Percentiles rank a stretch among this genome's conserved stretches.
Conservation (phyloP, 2,888 invertebrate genomes). For the Cristatella mucedo region DNA sequence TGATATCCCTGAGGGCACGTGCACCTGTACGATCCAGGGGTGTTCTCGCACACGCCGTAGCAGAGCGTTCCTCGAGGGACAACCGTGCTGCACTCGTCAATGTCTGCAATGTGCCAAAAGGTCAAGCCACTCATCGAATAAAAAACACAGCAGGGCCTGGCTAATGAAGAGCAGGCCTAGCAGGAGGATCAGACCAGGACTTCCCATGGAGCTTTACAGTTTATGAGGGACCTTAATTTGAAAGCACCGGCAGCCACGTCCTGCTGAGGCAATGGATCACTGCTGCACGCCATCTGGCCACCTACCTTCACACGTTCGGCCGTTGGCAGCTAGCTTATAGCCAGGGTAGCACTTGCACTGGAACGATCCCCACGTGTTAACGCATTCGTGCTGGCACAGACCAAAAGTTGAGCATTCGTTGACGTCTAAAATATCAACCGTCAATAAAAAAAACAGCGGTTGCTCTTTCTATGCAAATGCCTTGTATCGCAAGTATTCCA, state of each 20-base stretch:
- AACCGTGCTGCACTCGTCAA: slow-evolving; percentile 69
- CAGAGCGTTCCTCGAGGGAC: slow-evolving; percentile 50
- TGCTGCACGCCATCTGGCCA: background rate
- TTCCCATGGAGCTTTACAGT: background rate
- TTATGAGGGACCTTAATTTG: too few relatives aligned
- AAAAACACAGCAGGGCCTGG: too few relatives aligned
- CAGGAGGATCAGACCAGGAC: slow-evolving; percentile 33
- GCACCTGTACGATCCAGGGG: slow-evolving; percentile 56
- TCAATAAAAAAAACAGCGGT: too few relatives aligned
- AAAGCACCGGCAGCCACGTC: too few relatives aligned
- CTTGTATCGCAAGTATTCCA: too few relatives aligned
- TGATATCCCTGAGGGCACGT: slow-evolving; percentile 31
- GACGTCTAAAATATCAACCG: slow-evolving; percentile 47
- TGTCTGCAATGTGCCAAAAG: slow-evolving; percentile 47
- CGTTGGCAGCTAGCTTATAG: slow-evolving; percentile 57
- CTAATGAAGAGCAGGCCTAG: too few relatives aligned
- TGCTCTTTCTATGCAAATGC: too few relatives aligned
- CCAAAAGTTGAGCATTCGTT: slow-evolving; percentile 49
- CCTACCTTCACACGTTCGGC: slow-evolving; percentile 44
- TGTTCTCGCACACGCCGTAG: slow-evolving; percentile 64
- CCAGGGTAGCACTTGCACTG: slow-evolving; percentile 72
- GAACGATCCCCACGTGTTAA: slow-evolving; percentile 77
- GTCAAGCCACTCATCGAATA: too few relatives aligned
- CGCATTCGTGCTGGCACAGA: slow-evolving; percentile 69
- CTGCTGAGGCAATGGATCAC: background rate